Evolutionary conservation across 2,113 vertebrate species (phyloP), one percentile per base, ranked within the genome.

Genomic region (Aix galericulata): DNA sequence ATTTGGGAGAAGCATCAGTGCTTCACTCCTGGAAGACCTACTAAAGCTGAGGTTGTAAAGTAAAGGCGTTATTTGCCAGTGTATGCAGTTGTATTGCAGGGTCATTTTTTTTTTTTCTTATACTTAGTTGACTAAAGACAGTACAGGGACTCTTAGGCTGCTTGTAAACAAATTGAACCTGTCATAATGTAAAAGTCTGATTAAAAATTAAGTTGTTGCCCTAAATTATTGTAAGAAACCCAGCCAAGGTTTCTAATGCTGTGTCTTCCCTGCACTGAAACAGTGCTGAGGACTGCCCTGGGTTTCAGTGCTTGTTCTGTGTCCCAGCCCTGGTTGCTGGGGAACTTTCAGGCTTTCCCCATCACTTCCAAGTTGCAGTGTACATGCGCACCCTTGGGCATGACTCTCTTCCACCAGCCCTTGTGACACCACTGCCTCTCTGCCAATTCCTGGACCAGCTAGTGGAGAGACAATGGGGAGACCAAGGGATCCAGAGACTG

Each of bases 181-280:
- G 31, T 53, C 36, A 38, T 53, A 77, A 80, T 21, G 31, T 31
- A 60, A 92, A 21, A 46, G 32, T 64, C 73, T 89, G 75, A 91
- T 93, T 88, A 91, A 93, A 95, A 94, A 94, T 87, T 71, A 90
- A 95, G 22, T 64, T 31, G 52, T 26, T 83, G 32, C 32, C 64
- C 79, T 75, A 60, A 68, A 8, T 74, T 80, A 42, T 11, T 89
- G 31, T 71, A 32, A 59, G 64, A 77, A 93, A 86, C 15, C 6
- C 16, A 77, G 73, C 68, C 55, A 85, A 77, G 55, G 9, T 34
- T 22, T 80, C 71, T 40, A 77, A 82, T 68, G 20, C 17, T 50
- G 4, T 11, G 31, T n/a, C 21, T 86, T 7, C 1, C 1, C 4
- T 1, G 1, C 16, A 60, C 10, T 63, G 79, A 93, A 62, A 36